phyloP scores from a whole-genome alignment of 2,113 vertebrate species.

The Peromyscus maniculatus region DNA sequence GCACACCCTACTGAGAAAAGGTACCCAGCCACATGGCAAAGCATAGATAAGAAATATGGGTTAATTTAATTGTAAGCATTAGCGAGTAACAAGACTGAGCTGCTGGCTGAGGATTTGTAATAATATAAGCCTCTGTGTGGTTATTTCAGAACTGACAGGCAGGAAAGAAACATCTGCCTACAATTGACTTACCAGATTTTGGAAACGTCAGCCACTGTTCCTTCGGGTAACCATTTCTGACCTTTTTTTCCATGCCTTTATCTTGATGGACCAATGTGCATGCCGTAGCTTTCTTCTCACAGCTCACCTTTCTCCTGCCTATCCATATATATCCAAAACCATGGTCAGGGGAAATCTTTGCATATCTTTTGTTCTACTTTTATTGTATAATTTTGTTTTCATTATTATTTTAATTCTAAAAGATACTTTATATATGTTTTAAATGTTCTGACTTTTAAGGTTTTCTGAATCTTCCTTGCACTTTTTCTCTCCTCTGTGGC shows the following conservation, averaged over 20 bases:
- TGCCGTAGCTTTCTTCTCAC: rapidly evolving
- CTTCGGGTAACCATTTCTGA: too few relatives aligned
- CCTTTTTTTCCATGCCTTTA: rapidly evolving
- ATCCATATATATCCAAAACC: rapidly evolving
- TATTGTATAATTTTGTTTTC: neutral
- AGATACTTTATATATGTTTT: neutral
- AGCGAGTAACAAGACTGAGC: too few relatives aligned
- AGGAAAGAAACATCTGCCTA: neutral
- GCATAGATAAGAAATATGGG: too few relatives aligned
- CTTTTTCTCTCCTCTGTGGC: neutral
- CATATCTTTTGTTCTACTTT: neutral
- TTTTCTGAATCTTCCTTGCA: neutral
- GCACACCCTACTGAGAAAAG: too few relatives aligned
- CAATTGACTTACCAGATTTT: too few relatives aligned
- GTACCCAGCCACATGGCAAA: too few relatives aligned
- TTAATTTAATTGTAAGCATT: too few relatives aligned
- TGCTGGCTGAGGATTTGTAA: too few relatives aligned
- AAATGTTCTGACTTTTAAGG: neutral
- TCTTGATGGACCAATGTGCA: too few relatives aligned
- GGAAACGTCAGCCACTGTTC: neutral
- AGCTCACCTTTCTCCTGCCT: neutral
- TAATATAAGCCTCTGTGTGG: neutral
- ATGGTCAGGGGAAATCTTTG: too few relatives aligned
- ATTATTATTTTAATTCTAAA: neutral
- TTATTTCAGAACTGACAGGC: neutral